Evolutionary conservation across 2,888 invertebrate genomes (phyloP), one percentile per base, ranked within the genome.

Genomic region (Drosophila suboccidentalis): DNA sequence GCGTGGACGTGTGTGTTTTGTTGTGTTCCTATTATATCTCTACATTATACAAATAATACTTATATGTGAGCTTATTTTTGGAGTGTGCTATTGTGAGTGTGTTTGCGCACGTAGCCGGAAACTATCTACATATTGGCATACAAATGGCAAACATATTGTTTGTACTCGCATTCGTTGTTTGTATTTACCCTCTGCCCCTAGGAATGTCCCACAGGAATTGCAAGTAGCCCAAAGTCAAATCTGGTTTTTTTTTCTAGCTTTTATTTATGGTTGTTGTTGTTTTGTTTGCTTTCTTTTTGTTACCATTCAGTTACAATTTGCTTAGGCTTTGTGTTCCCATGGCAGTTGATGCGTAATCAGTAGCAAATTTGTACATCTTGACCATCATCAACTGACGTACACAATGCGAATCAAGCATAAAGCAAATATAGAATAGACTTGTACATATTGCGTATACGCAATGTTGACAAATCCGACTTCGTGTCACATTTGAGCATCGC

Each of bases 271-370:
- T 32, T 51, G 13, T 58, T 36, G 32, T 53, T 49, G 17, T 29
- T 29, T 29, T 29, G 29, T 8, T 29, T 29, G 29, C 22, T 36
- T 9, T 39, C 22, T 59, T 38, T 44, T 55, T 51, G 44, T 53
- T 49, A 54, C 43, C 68, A 71, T 71, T 62, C 55, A 51, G 44
- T 53, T 50, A 59, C 46, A 71, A 75, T 85, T 82, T 82, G 61
- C 59, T 73, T 79, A 65, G 60, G 57, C 53, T 61, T 57, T 38
- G 46, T 47, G 46, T 57, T 49, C 71, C 76, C 62, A 59, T 74
- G 87, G 65, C 84, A 87, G 70, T 77, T 83, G 89, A 70, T 74
- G 75, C 72, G 84, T 87, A 89, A 83, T 83, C 89, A 83, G 83
- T 67, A 71, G 75, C 78, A 77, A 83, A 87, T 75, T 74, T 74